Conservation (phyloP, 2,888 invertebrate species). For the Dryomyza anilis region DNA sequence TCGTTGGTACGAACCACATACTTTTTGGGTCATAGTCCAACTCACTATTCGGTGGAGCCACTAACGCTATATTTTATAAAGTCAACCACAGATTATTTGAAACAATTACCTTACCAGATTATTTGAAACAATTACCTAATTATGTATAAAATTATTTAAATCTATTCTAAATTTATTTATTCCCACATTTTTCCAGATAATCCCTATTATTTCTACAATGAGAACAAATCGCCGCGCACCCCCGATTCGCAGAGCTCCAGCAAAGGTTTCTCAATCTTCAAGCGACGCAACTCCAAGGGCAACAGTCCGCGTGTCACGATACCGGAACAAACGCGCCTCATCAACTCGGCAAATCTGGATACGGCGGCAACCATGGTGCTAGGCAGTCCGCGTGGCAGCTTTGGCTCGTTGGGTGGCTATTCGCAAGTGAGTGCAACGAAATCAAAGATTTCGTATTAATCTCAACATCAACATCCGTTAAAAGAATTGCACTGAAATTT, state of each 20-base stretch:
- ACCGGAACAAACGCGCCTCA: constrained; percentile 55
- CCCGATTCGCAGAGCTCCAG: constrained; percentile 56
- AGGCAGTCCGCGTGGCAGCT: constrained; percentile 59
- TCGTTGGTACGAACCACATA: too few species aligned
- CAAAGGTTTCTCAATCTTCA: constrained; percentile 58
- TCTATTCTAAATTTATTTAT: too few species aligned
- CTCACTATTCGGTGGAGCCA: too few species aligned
- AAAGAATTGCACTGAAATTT: background rate
- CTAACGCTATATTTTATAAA: too few species aligned
- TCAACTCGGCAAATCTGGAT: constrained; percentile 59
- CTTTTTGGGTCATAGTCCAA: too few species aligned
- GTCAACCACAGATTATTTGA: too few species aligned
- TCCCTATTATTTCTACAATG: constrained; percentile 61
- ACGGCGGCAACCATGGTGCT: constrained; percentile 55
- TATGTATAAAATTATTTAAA: too few species aligned
- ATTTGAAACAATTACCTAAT: too few species aligned
- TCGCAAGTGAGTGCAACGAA: constrained; percentile 50
- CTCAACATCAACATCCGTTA: constrained; percentile 44
- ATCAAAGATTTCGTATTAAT: constrained; percentile 42
- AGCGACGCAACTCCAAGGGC: constrained; percentile 58
- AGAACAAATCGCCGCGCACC: constrained; percentile 58
- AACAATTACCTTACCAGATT: too few species aligned
- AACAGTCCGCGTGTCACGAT: constrained; percentile 52
- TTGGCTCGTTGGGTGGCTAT: constrained; percentile 55
- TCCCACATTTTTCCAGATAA: constrained; percentile 60